Conservation (phyloP, 2,888 invertebrate species). For the Mesoligia furuncula region DNA sequence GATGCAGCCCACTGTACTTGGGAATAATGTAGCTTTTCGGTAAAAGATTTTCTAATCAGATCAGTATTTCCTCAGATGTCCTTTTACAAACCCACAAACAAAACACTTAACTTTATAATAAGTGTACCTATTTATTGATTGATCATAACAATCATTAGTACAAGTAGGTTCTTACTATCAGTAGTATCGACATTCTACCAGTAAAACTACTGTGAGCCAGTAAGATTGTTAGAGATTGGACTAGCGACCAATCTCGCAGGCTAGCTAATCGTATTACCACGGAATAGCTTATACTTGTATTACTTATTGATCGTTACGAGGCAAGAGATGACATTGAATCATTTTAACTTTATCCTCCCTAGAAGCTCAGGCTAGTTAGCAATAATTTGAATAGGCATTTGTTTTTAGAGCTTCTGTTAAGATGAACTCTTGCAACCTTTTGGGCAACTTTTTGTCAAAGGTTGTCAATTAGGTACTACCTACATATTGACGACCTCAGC, state of each 20-base stretch:
- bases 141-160: too few relatives aligned
- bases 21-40: too few relatives aligned
- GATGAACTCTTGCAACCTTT: background rate
- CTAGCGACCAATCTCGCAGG: constrained; percentile 1
- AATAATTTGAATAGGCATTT: background rate
- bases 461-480: background rate
- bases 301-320: background rate
- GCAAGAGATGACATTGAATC: constrained; percentile 5
- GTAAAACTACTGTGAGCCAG: background rate
- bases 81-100: too few relatives aligned
- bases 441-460: background rate
- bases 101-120: too few relatives aligned
- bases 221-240: background rate
- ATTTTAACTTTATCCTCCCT: background rate
- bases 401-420: background rate
- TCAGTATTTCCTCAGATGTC: too few relatives aligned
- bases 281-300: background rate
- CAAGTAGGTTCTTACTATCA: background rate
- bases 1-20: too few relatives aligned
- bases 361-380: background rate
- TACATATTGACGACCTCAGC: too few relatives aligned
- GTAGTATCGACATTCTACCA: background rate
- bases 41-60: too few relatives aligned
- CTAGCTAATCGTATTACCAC: constrained; percentile 3
- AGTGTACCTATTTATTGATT: too few relatives aligned